Evolutionary conservation across 2,888 invertebrate species (phyloP), one percentile per base, ranked within the genome.

Genomic region (Napeogenes inachia): DNA sequence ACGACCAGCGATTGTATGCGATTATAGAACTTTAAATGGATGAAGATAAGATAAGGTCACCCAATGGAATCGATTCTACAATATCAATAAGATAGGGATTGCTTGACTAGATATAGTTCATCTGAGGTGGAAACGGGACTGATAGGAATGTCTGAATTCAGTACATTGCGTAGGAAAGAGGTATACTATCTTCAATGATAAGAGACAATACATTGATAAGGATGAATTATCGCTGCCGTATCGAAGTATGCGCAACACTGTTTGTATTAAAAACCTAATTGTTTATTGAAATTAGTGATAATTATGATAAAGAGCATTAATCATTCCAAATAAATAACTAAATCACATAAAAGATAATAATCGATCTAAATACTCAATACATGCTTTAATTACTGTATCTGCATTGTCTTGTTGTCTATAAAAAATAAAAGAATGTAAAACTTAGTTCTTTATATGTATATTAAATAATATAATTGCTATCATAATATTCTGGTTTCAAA

Each of bases 31-130:
- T 75, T 70, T 69, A 69, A 77, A 76, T 76, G 72, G 57, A 13
- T 42, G 10, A 10, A 54, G 66, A 62, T 66, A 59, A 69, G 76
- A 78, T 78, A 74, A 72, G 73, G 68, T 65, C 70, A 74, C 69
- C 80, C 81, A 84, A 82, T 83, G 70, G 76, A 71, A 75, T 77
- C 76, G 79, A 78, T 76, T 73, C 70, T 73, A 68, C 73, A 70
- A 67, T 78, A 81, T 82, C 79, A 84, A 87, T 85, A 85, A 87
- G 66, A 63, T 63, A 75, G 59, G 45, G 75, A 73, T 67, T 65
- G 55, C 65, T 67, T 57, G 71, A 68, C 75, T 75, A 70, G 55
- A 73, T 76, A 77, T 76, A 71, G 68, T 75, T 77, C 81, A 79
- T 80, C 81, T 80, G 75, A 30, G 6, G 30, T 30, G 74, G 71